Evolutionary conservation across 2,888 invertebrate species (phyloP), one percentile per base, ranked within the genome.

Genomic region (Parapristionchus giblindavisi): DNA sequence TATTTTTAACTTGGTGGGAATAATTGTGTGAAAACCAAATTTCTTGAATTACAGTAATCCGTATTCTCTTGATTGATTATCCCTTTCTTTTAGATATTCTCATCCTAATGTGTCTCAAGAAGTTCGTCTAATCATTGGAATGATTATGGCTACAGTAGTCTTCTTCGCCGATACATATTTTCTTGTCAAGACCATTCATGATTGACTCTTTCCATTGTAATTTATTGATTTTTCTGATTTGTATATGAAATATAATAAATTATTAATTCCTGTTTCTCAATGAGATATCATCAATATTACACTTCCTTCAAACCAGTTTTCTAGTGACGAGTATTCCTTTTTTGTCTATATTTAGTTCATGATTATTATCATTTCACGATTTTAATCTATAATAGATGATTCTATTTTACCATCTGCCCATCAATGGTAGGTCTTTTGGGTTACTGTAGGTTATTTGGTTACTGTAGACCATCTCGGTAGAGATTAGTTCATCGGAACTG

Each of bases 31-130:
- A 17, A 43, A 43, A 58, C 34, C 58, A 5, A 58, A 34, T 11
- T 58, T 54, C 11, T 60, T n/a, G n/a, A 24, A 17, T n/a, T 40
- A 63, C 63, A n/a, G 63, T 63, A 63, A 11, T n/a, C n/a, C n/a
- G n/a, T n/a, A n/a, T n/a, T n/a, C n/a, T n/a, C 48, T 48, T 48
- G 48, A 14, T 21, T 14, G 48, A 11, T 48, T 48, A 48, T 48
- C 48, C 21, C 48, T 94, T 85, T 92, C n/a, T 8, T 52, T 52
- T 54, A 61, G 63, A 36, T 90, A 94, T 71, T 94, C 94, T 3
- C 77, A 91, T 77, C 90, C 94, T 77, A 94, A 94, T 83, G 93
- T 95, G 32, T 79, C 88, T 34, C 52, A 48, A 24, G 72, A 72
- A 29, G 43, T 34, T 40, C 56, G 70, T 32, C 54, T 77, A 36